Percentiles rank a stretch among this genome's conserved stretches.
These are phyloP conservation scores for Python bivittatus DNA, from an alignment of 2,113 vertebrate species.

Conservation along the genomic window DNA sequence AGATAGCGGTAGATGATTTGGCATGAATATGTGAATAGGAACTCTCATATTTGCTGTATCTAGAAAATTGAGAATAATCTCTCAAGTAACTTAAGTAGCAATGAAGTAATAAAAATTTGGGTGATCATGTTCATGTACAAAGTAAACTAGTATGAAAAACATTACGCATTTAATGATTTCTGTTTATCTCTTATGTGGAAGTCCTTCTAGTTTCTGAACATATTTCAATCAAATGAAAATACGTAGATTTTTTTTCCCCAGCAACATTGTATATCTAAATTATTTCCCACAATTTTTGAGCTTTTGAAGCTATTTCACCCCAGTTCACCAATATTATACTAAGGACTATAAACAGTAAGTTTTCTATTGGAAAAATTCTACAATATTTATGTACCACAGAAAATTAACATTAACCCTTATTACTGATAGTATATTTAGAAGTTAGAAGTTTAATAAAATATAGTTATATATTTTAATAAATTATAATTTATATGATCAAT, in stretches of 20 bases:
- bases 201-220: not conserved
- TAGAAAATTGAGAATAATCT: not conserved
- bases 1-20: not conserved
- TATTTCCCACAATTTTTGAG: not conserved
- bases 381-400: not conserved
- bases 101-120: not conserved
- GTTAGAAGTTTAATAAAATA: not conserved
- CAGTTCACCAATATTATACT: not conserved
- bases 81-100: not conserved
- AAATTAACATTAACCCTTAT: not conserved
- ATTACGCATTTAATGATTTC: not conserved
- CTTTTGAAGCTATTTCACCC: not conserved
- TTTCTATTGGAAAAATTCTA: not conserved
- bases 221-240: not conserved
- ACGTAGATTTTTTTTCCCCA: not conserved
- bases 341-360: not conserved
- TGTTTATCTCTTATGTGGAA: not conserved
- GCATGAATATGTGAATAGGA: not conserved
- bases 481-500: conserved; percentile 1
- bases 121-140: not conserved
- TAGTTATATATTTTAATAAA: not conserved
- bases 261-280: not conserved
- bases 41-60: not conserved
- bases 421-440: not conserved
- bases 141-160: not conserved